Base-by-base conservation (phyloP, 2,113 vertebrate genomes). In the Gallinago paraguaiae region DNA sequence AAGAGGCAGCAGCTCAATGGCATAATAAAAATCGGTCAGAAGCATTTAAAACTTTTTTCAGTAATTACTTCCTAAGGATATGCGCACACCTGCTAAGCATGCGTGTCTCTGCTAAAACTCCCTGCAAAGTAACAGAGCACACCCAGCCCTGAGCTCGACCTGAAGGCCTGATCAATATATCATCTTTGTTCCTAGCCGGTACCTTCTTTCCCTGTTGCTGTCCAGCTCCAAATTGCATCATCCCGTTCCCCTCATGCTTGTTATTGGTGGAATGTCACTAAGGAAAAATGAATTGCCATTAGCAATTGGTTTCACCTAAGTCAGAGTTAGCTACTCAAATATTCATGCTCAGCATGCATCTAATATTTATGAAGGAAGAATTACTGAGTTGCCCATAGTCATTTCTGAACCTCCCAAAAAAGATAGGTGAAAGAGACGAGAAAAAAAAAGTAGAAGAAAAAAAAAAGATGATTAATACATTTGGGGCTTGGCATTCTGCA, bases 281-380 rank as follows among this genome's bases (percentile, higher is more conserved):
- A 89, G 81, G 83, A 96, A 97, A 97, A 97, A 96, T 92, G 96
- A 85, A 95, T 94, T 89, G 96, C 93, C 95, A 96, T 96, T 94
- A 96, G 95, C 92, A 84, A 94, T 91, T 43, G 88, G 92, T 91
- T 96, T 95, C 95, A 96, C 93, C 93, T 94, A 93, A 96, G 88
- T 93, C 83, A 94, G 95, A 92, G 88, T 93, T 91, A 94, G 83
- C 96, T 97, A 16, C 91, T 97, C 95, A 96, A 95, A 97, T 97
- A 97, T 96, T 96, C 96, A 97, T 96, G 96, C 70, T 92, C 59
- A 65, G 23, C 8, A 1, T 79, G 53, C 89, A 97, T 97, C 91
- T 92, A 96, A 94, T 97, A 97, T 97, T 97, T 92, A 97, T 97
- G 96, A 97, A 87, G 92, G 63, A 91, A 95, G 95, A 96, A 96